Evolutionary conservation across 2,888 invertebrate genomes (phyloP), one percentile per base, ranked within the genome.

Genomic region (Cephus pulcher): DNA sequence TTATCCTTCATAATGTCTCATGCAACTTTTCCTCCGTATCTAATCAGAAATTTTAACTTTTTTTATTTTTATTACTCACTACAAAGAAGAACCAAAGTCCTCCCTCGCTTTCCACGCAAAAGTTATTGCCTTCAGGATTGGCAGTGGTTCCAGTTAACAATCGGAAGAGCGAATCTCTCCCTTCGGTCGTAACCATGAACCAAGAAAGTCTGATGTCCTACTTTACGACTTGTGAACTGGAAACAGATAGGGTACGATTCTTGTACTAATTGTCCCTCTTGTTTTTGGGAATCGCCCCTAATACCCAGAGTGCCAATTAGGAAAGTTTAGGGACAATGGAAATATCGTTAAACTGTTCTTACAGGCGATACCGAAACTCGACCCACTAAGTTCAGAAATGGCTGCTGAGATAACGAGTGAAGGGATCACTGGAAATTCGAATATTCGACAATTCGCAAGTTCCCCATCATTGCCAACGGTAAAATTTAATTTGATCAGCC

Each of bases 191-290:
- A 75, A 37, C 70, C 75, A 23, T 35, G 71, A n/a, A 77, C 68
- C 73, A 78, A 69, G 32, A 30, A 75, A 9, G 12, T 77, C 69
- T 56, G 40, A 34, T 78, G 12, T 56, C 78, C 69, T 78, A 76
- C 40, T 82, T 79, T 30, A 74, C 80, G 6, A 80, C 78, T 80
- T 81, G 82, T 35, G 78, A 80, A 79, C 78, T 82, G 68, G 79
- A 82, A 76, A 69, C 81, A 70, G 80, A 80, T 69, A 71, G 77
- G 78, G 82, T 82, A 75, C 12, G 79, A 73, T 68, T 70, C 68
- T 32, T 15, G 73, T 30, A 69, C 71, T 40, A 74, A 35, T 74
- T 9, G 37, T 40, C 74, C 73, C 33, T 35, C 76, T 6, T 33
- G 9, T 56, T 34, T 73, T 73, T 12, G 73, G 74, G 69, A 69